Evolutionary conservation across 2,113 vertebrate genomes (phyloP), one percentile per base, ranked within the genome.

Genomic region (Porphyrio hochstetteri): DNA sequence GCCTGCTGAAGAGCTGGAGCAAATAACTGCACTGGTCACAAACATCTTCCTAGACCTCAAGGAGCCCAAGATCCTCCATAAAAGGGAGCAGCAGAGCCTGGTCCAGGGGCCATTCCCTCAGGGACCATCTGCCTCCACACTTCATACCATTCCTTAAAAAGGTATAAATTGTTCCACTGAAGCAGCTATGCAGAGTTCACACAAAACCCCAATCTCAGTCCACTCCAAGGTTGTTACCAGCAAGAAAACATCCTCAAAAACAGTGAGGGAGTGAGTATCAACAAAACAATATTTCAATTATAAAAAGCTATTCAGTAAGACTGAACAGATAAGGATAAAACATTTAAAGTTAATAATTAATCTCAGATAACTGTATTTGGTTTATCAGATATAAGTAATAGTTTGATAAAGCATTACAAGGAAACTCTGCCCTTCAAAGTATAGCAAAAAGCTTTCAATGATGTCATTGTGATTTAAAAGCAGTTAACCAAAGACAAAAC

Each of bases 281-380:
- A 57, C 38, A 78, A 60, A 77, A 38, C 9, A 64, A 5, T 36
- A 65, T 59, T 46, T 87, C 9, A 2, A 23, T 55, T 69, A 72
- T 6, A 55, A 91, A 79, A 91, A 42, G 28, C 16, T 35, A 31
- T 6, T 59, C 57, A 55, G 5, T 52, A 69, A 78, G 6, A 53
- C 44, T 4, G 31, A 84, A 44, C 3, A 79, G 46, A 91, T 33
- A 17, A 92, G 10, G 33, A 36, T 31, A 94, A 86, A 71, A 18
- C n/a, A 74, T 7, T 78, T 86, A 29, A 92, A 94, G 88, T 95
- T 95, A 96, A 96, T 96, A 9, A 96, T 96, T 95, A 93, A 96
- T 82, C 63, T 60, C 17, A 65, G 76, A n/a, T 94, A 88, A 53
- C 25, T 53, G 23, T 50, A 50, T 50, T 25, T 24, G 24, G 50